Evolutionary conservation across 1,140 invertebrate species (phyloP).

Genomic region (Drosophila saltans): DNA sequence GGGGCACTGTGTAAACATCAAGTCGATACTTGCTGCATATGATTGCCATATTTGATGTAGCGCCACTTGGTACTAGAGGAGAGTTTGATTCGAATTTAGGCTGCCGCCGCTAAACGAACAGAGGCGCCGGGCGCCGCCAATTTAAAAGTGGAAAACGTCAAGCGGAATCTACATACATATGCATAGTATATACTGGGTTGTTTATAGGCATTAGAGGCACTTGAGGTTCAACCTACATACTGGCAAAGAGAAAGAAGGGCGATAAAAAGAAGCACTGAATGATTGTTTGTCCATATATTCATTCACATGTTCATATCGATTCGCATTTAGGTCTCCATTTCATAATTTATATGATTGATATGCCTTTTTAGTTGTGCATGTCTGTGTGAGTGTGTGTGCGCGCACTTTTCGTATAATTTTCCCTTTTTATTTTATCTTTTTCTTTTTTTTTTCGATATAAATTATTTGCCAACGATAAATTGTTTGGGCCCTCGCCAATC

Average conservation of each 20-base stretch:
- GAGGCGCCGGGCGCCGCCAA: conserved; percentile 57
- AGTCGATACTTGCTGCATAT: conserved; percentile 60
- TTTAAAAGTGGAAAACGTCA: conserved; percentile 39
- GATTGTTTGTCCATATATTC: conserved; percentile 61
- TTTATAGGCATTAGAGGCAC: conserved; percentile 64
- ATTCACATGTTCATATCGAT: conserved; percentile 42
- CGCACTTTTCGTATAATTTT: conserved; percentile 41
- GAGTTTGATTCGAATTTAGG: conserved; percentile 63
- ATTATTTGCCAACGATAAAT: conserved; percentile 60
- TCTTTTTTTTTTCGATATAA: conserved; percentile 36
- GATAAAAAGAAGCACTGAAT: conserved; percentile 37
- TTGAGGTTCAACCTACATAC: conserved; percentile 49
- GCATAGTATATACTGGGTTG: conserved; percentile 49
- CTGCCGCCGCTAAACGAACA: conserved; percentile 43
- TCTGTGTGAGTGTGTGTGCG: conserved; percentile 12
- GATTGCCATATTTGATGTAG: conserved; percentile 66
- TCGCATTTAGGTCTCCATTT: conserved; percentile 51
- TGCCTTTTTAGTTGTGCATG: conserved; percentile 55
- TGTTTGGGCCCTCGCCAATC: conserved; percentile 33
- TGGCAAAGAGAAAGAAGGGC: conserved; percentile 26
- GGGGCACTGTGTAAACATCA: conserved; percentile 43
- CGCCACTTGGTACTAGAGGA: conserved; percentile 56
- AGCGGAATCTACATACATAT: conserved; percentile 38
- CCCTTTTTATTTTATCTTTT: neutral
- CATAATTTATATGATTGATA: conserved; percentile 79